Base-by-base conservation (phyloP, 2,113 vertebrate genomes). In the Sorex fumeus region DNA sequence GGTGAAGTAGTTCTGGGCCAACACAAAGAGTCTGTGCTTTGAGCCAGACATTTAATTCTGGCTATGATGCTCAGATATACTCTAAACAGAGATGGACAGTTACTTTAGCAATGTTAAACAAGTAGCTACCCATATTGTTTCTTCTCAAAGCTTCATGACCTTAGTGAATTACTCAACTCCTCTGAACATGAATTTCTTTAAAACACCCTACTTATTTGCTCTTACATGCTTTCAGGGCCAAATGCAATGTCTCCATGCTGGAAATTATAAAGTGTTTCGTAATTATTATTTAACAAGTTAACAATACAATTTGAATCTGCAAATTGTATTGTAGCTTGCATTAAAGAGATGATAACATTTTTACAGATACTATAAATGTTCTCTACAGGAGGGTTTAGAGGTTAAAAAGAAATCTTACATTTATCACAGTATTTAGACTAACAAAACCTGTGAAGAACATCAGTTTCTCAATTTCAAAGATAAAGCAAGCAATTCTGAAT, bases 331-430 rank as follows among this genome's bases (percentile, higher is more conserved):
- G 13, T 36, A 66, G 53, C 13, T 34, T 72, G 34, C 18, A 43
- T 84, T 66, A 79, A 8, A 50, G 77, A 76, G n/a, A 28, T 43
- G 34, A 19, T 50, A 74, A 74, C 60, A 64, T 74, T 93, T 85
- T 75, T n/a, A 87, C 3, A 60, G 74, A 57, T 72, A 60, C 86
- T 67, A 12, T 43, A 57, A 79, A 36, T 87, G 8, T 88, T 78
- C 32, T 83, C 45, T 57, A 28, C 1, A 62, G 69, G 15, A 83
- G 1, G 32, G 16, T 2, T 47, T 60, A 36, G 47, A 87, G 28
- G 21, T 83, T 89, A 94, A 93, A 92, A 79, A 71, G 66, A 83
- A 91, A 70, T 66, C 82, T 69, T 88, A 64, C 15, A 80, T 78
- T 53, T 88, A 80, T 40, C 18, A 36, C 67, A 11, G 25, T 72